These are phyloP conservation scores for Pterostichus niger DNA, from an alignment of 2,888 invertebrate species.

Conservation along the genomic window DNA sequence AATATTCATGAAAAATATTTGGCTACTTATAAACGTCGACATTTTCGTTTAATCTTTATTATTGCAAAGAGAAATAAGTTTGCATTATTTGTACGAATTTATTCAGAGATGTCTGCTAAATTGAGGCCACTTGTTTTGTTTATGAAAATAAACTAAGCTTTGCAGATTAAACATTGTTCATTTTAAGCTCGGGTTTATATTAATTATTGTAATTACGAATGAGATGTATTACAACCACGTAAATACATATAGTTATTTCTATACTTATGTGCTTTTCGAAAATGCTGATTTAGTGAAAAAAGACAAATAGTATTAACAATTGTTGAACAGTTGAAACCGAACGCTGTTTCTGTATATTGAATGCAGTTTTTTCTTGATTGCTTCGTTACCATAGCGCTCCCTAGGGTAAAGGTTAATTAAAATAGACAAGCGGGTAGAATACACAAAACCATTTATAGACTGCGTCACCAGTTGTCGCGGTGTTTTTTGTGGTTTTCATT, in stretches of 20 bases:
- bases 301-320: too few species aligned
- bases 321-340: neutral
- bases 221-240: too few species aligned
- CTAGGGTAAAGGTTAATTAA: conserved; percentile 63
- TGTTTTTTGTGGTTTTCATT: neutral
- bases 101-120: neutral
- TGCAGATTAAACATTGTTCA: conserved; percentile 17
- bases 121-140: neutral
- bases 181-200: conserved; percentile 17
- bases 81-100: too few species aligned
- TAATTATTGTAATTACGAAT: neutral
- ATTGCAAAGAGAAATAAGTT: neutral
- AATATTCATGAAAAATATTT: conserved; percentile 11
- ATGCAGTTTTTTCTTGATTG: conserved; percentile 55
- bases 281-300: too few species aligned
- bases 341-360: conserved; percentile 37
- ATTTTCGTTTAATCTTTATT: conserved; percentile 22
- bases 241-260: too few species aligned
- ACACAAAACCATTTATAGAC: conserved; percentile 61
- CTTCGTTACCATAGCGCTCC: conserved; percentile 28
- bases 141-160: conserved; percentile 18
- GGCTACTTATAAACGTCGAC: neutral
- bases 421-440: conserved; percentile 59
- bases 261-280: too few species aligned
- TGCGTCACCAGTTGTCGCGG: conserved; percentile 12